Conservation (phyloP, 2,888 invertebrate species). For the Syritta pipiens region DNA sequence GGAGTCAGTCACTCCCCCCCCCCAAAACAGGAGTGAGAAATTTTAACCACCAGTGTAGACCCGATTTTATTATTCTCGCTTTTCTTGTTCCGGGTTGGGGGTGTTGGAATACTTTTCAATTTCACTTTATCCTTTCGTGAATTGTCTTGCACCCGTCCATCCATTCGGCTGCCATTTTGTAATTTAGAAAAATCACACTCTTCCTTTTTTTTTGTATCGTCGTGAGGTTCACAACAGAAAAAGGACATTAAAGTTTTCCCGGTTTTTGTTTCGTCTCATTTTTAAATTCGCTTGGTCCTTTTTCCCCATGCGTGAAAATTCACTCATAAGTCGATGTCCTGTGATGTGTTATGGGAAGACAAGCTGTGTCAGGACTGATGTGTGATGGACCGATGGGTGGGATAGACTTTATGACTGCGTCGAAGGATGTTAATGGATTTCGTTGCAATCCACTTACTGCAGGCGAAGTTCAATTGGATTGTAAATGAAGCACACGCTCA, state of each 20-base stretch:
- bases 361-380: background rate
- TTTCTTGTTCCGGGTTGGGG: conserved; percentile 4
- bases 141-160: background rate
- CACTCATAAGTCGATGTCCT: conserved; percentile 34
- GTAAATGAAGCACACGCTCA: too few species aligned
- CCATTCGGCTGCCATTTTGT: background rate
- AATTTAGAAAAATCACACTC: conserved; percentile 25
- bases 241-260: conserved; percentile 41
- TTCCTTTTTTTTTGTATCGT: background rate
- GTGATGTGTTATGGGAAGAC: conserved; percentile 21
- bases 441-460: too few species aligned
- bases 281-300: background rate
- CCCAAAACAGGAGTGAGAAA: background rate
- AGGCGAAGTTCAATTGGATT: too few species aligned
- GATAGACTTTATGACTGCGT: conserved; percentile 2
- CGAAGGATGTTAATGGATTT: background rate
- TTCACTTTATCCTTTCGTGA: background rate
- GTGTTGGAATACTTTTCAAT: conserved; percentile 13
- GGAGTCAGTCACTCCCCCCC: conserved; percentile 10
- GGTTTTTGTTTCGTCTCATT: background rate
- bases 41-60: conserved; percentile 11
- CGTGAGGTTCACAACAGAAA: conserved; percentile 20
- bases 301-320: background rate
- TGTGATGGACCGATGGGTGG: background rate
- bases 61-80: conserved; percentile 52